A percentile compares a stretch with the other conserved stretches of the same genome.
phyloP scores from a whole-genome alignment of 2,113 vertebrate genomes.

The Centropristis striata region DNA sequence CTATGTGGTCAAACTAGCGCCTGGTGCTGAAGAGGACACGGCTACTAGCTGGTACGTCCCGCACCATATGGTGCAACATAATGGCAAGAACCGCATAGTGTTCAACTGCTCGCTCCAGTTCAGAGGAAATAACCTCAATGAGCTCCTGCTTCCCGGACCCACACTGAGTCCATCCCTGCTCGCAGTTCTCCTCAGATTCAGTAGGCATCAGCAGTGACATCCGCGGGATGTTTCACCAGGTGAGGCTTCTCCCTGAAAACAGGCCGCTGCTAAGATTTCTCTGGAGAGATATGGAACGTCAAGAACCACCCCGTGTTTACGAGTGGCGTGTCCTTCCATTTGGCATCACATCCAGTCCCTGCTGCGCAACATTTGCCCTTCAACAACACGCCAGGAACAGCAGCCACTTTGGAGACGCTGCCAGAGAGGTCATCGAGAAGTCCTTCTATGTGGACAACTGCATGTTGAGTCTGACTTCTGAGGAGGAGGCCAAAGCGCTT shows the following conservation, averaged over 20 bases:
- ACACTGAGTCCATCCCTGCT: not conserved
- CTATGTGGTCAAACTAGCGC: not conserved
- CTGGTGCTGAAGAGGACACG: not conserved
- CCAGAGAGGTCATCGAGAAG: too few species aligned
- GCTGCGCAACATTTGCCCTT: too few species aligned
- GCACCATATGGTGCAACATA: slow-evolving; percentile 3
- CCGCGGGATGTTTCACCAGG: not conserved
- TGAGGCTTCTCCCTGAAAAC: not conserved
- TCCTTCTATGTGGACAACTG: too few species aligned
- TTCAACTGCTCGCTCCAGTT: slow-evolving; percentile 26
- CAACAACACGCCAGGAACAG: too few species aligned
- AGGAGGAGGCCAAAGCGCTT: too few species aligned
- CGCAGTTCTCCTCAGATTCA: slow-evolving; percentile 8
- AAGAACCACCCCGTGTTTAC: not conserved
- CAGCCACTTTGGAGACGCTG: too few species aligned
- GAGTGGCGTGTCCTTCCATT: not conserved
- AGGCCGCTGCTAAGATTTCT: not conserved
- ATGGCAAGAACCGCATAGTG: not conserved
- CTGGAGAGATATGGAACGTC: not conserved
- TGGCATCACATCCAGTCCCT: too few species aligned
- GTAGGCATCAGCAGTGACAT: not conserved
- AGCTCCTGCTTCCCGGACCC: too few species aligned
- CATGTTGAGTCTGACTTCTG: too few species aligned
- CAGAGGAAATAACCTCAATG: not conserved
- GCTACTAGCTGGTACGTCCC: not conserved